These are phyloP conservation scores for Eidolon helvum DNA, from an alignment of 2,113 vertebrate species.

Conservation along the genomic window DNA sequence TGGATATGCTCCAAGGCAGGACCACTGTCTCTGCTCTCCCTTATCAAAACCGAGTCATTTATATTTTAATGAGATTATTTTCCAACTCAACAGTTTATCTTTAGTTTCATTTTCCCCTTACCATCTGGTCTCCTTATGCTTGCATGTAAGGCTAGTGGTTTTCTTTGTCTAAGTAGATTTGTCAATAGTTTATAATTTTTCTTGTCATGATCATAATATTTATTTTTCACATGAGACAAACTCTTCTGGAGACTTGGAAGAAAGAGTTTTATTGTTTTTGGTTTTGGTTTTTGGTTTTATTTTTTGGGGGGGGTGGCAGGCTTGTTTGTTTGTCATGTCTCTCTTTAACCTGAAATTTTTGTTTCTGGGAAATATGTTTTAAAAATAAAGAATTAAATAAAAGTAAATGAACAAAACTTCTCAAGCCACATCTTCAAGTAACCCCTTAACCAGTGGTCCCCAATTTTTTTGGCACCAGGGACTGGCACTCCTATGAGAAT, in stretches of 20 bases:
- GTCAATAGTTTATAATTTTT: slow-evolving; percentile 73
- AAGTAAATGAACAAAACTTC: slow-evolving; percentile 13
- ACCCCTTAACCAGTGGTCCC: too few relatives aligned
- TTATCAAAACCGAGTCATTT: slow-evolving; percentile 9
- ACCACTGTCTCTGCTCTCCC: background rate
- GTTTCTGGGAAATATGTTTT: background rate
- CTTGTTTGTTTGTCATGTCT: background rate
- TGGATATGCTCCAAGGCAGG: background rate
- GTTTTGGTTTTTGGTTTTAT: background rate
- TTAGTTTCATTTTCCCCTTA: slow-evolving; percentile 54
- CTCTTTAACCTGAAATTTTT: slow-evolving; percentile 52
- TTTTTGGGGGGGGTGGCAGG: background rate
- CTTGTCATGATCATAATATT: slow-evolving; percentile 77
- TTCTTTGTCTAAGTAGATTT: slow-evolving; percentile 71
- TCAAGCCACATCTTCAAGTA: background rate
- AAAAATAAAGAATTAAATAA: slow-evolving; percentile 9
- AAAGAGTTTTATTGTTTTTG: background rate
- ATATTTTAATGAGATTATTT: slow-evolving; percentile 71
- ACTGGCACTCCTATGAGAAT: too few relatives aligned
- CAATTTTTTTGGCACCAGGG: too few relatives aligned
- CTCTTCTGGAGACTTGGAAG: slow-evolving; percentile 71
- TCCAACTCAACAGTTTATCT: slow-evolving; percentile 62
- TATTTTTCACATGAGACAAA: slow-evolving; percentile 72
- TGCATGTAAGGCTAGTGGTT: slow-evolving; percentile 62
- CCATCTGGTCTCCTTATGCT: slow-evolving; percentile 76